These are phyloP conservation scores for Drosophila subpulchrella DNA, from an alignment of 1,140 invertebrate species.

Conservation along the genomic window DNA sequence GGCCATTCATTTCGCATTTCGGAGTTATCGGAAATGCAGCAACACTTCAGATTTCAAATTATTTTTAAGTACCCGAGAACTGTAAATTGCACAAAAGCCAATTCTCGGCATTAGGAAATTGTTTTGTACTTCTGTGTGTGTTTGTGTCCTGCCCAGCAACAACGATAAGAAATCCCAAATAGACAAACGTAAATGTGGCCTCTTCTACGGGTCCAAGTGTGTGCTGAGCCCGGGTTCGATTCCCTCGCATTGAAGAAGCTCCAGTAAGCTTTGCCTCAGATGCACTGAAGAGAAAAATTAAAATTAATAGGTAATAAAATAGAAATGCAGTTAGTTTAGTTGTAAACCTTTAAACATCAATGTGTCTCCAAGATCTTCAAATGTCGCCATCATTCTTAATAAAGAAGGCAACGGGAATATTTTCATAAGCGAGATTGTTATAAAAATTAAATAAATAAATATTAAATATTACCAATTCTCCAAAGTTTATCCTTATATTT, in stretches of 20 bases:
- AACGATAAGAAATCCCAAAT: conserved; percentile 45
- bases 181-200: conserved; percentile 44
- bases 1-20: conserved; percentile 24
- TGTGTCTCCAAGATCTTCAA: no score
- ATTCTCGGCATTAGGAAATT: conserved; percentile 70
- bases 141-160: conserved; percentile 13
- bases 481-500: no score
- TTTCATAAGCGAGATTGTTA: no score
- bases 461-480: no score
- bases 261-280: conserved; percentile 2
- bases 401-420: no score
- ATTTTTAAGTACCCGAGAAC: conserved; percentile 65
- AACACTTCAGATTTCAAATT: conserved; percentile 67
- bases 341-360: no score
- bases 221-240: conserved; percentile 20
- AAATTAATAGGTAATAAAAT: background rate
- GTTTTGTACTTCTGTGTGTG: conserved; percentile 50
- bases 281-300: conserved; percentile 13
- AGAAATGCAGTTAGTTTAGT: no score
- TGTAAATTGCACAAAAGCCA: conserved; percentile 77
- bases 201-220: conserved; percentile 16
- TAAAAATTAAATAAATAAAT: no score
- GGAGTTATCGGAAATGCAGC: conserved; percentile 36
- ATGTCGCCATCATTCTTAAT: no score
- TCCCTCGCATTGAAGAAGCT: conserved; percentile 7